phyloP scores from a whole-genome alignment of 64 coral and sea anemone genomes.

The Actinia equina region DNA sequence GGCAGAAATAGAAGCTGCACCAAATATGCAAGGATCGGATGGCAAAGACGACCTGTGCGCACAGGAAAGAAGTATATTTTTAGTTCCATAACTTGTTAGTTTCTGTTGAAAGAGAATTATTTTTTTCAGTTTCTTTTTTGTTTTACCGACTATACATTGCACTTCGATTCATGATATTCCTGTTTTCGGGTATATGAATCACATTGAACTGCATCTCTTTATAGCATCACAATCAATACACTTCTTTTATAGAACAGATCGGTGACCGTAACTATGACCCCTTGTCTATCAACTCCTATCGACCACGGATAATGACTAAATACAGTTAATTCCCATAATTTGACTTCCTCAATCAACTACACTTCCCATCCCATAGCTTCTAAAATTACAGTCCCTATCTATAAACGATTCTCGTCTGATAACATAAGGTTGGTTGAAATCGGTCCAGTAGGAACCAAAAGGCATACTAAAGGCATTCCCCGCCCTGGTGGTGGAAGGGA shows the following conservation, averaged over 20 bases:
- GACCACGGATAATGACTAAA: slow-evolving; percentile 9
- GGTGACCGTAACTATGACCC: background rate
- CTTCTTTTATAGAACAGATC: background rate
- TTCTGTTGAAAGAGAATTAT: background rate
- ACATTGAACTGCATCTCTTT: background rate
- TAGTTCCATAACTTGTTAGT: background rate
- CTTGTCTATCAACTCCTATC: background rate
- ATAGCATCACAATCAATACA: slow-evolving; percentile 2
- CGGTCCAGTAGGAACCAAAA: background rate
- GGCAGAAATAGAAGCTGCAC: background rate
- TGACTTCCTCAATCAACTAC: background rate
- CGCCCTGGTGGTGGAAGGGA: background rate
- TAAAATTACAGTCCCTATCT: background rate
- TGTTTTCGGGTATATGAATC: background rate
- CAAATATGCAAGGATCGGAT: background rate
- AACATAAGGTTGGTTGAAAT: background rate
- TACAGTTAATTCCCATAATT: background rate
- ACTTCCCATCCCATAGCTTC: background rate
- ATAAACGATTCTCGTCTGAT: background rate
- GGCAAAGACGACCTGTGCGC: background rate
- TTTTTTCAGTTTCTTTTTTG: no score
- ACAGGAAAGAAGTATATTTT: background rate
- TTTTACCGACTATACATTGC: no score
- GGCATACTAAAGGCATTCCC: background rate
- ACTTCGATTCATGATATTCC: background rate